Percentiles rank a stretch among this genome's conserved stretches.
These are phyloP conservation scores for Periphyllus acericola DNA, from an alignment of 2,888 invertebrate genomes.

Conservation along the genomic window DNA sequence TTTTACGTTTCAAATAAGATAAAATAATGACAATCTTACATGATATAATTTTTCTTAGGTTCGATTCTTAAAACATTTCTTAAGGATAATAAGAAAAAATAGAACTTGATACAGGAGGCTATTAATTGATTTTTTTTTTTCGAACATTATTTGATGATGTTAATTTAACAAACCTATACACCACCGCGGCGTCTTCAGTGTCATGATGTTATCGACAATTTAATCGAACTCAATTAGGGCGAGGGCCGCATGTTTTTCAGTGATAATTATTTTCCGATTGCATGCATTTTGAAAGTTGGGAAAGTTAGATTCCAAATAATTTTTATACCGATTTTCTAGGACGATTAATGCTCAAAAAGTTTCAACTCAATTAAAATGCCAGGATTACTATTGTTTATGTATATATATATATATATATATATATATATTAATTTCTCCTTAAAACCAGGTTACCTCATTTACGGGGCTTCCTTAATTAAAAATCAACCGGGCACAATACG, in stretches of 20 bases:
- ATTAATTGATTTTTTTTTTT: too few relatives aligned
- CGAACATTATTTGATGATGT: too few relatives aligned
- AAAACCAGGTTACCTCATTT: not conserved
- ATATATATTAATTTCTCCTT: not conserved
- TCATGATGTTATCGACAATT: not conserved
- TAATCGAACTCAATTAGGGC: not conserved
- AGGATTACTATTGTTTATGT: not conserved
- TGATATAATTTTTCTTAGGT: too few relatives aligned
- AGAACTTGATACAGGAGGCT: too few relatives aligned
- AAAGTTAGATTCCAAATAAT: constrained; percentile 11
- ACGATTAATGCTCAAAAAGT: constrained; percentile 34
- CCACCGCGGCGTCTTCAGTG: too few relatives aligned
- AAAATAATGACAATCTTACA: too few relatives aligned
- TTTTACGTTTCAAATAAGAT: too few relatives aligned
- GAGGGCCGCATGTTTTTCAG: not conserved
- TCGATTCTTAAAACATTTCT: too few relatives aligned
- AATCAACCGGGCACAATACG: not conserved
- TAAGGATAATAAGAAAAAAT: too few relatives aligned
- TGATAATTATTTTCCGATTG: constrained; percentile 25
- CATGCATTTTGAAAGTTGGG: not conserved
- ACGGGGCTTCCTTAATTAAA: constrained; percentile 27
- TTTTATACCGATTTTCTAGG: not conserved
- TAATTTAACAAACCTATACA: too few relatives aligned
- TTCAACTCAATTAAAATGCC: not conserved
- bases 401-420: too few relatives aligned